A percentile compares a stretch with the other conserved stretches of the same genome.
Evolutionary conservation across 2,888 invertebrate genomes (phyloP).

Genomic region (Troilus luridus): DNA sequence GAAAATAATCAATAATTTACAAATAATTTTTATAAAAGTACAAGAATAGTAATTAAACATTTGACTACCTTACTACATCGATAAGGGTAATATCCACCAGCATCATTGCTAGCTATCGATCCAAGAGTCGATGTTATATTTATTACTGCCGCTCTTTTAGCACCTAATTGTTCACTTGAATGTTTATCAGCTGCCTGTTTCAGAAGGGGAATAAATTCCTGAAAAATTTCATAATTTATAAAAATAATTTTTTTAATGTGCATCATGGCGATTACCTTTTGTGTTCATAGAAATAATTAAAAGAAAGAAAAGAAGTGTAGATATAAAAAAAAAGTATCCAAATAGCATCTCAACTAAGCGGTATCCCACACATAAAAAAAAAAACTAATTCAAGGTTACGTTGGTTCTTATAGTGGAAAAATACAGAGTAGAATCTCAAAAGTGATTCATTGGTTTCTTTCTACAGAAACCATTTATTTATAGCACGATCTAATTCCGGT

Average conservation of each 20-base stretch:
- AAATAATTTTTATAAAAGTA: not conserved
- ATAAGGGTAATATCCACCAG: constrained; percentile 88
- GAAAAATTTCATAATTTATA: not conserved
- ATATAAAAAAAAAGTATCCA: not conserved
- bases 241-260: no score
- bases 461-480: no score
- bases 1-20: constrained; percentile 67
- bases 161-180: constrained; percentile 73
- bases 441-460: not conserved
- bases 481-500: not conserved
- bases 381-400: not conserved
- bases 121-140: constrained; percentile 89
- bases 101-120: constrained; percentile 81
- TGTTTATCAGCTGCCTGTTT: constrained; percentile 78
- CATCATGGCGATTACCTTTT: not conserved
- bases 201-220: constrained; percentile 82
- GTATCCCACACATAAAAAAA: not conserved
- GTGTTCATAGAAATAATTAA: not conserved
- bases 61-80: constrained; percentile 85
- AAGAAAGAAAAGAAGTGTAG: not conserved
- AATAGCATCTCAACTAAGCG: not conserved
- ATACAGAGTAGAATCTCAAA: not conserved
- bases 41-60: no score
- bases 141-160: constrained; percentile 79
- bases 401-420: not conserved